phyloP scores from a whole-genome alignment of 2,797 vertebrate species.

The Hydrocynus forskahlii region DNA sequence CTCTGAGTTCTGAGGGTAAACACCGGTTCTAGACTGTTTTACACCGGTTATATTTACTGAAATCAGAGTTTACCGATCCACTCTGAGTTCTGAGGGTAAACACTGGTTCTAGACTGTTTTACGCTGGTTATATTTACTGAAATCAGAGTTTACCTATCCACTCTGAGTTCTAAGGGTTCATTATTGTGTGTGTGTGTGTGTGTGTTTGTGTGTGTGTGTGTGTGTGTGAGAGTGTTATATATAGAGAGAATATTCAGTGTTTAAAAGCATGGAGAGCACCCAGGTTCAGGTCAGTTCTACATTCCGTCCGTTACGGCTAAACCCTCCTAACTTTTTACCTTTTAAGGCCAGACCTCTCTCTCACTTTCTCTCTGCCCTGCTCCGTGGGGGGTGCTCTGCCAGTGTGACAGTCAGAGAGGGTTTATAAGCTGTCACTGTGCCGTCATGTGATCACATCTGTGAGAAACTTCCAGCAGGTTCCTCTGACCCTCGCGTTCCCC shows the following conservation, averaged over 20 bases:
- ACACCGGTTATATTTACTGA: no score
- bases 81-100: no score
- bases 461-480: slow-evolving; percentile 67
- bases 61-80: no score
- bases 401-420: slow-evolving; percentile 58
- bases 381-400: slow-evolving; percentile 55
- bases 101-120: no score
- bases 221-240: no score
- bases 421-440: slow-evolving; percentile 71
- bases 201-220: no score
- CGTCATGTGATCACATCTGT: slow-evolving; percentile 71
- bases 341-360: slow-evolving; percentile 76
- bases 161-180: no score
- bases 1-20: no score
- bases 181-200: no score
- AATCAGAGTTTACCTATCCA: no score
- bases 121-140: no score
- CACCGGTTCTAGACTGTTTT: no score
- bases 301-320: slow-evolving; percentile 60
- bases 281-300: slow-evolving; percentile 65
- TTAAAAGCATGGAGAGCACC: slow-evolving; percentile 34
- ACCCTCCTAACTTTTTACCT: slow-evolving; percentile 69
- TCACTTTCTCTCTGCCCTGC: slow-evolving; percentile 56
- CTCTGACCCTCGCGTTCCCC: slow-evolving; percentile 36
- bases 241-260: neutral